Evolutionary conservation across 2,113 vertebrate species (phyloP), one percentile per base, ranked within the genome.

Genomic region (Cyanoderma ruficeps): DNA sequence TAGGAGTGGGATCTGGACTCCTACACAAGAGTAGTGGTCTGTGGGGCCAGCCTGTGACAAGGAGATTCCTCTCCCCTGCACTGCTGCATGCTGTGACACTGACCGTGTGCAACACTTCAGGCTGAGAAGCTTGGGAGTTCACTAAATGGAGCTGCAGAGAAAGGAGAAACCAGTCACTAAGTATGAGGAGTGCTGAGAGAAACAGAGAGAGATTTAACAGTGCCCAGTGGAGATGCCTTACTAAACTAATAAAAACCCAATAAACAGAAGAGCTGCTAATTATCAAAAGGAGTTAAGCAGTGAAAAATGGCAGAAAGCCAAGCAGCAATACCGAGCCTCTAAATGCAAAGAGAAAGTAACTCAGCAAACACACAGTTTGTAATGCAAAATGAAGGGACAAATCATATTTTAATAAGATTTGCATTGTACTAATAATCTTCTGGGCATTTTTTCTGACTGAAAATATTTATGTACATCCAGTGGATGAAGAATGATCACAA

Each of bases 261-360:
- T 61, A 87, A 93, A 83, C 21, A 87, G 70, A 83, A 86, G 82
- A 87, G 63, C 59, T 83, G 67, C 59, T 88, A 90, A 89, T 86
- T 90, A 65, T 77, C 50, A 37, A 68, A 79, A 79, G 46, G 47
- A 91, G 50, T 94, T 94, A 92, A 83, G 85, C 42, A 95, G 77
- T 41, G 75, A 87, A 46, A 85, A 67, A 63, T 63, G 79, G 63
- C 79, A 91, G 65, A 72, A 87, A 85, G 89, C 87, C 87, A 95
- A 87, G 53, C 15, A 90, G 49, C 35, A 74, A 31, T 65, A 46
- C 0, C 33, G 59, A 94, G n/a, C 10, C 49, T 83, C 67, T 85
- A 61, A 90, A 59, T 44, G 50, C 41, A 55, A 87, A 87, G 41
- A 50, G 18, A 76, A 80, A 60, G 27, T 63, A 57, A 57, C n/a